These are phyloP conservation scores for Antechinus flavipes DNA, from an alignment of 2,113 vertebrate species.

Conservation along the genomic window DNA sequence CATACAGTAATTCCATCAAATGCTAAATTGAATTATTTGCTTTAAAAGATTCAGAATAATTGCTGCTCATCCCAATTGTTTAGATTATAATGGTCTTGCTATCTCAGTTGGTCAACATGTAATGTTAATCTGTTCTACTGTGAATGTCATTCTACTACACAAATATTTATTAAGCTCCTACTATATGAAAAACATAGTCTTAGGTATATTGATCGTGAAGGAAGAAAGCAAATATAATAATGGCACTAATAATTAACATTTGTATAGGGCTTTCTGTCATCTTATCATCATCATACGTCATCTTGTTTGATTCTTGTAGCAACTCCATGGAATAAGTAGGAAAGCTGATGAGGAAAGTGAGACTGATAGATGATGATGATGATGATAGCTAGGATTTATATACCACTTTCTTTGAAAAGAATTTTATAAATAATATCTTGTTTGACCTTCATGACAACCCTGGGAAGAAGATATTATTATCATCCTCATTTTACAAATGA, in stretches of 20 bases:
- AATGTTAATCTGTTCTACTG: not conserved
- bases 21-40: not conserved
- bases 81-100: not conserved
- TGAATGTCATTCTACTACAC: not conserved
- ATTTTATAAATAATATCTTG: not conserved
- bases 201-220: not conserved
- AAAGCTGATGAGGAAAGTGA: not conserved
- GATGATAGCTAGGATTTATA: not conserved
- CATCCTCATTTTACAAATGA: not conserved
- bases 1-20: not conserved
- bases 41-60: not conserved
- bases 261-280: not conserved
- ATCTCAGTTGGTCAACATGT: not conserved
- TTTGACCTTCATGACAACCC: not conserved
- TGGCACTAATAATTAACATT: not conserved
- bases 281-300: too few relatives aligned
- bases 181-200: not conserved
- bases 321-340: not conserved
- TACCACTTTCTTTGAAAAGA: not conserved
- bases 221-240: too few relatives aligned
- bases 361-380: not conserved
- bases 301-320: not conserved
- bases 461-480: not conserved
- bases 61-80: not conserved
- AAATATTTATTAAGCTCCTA: not conserved